A percentile compares a stretch with the other conserved stretches of the same genome.
These are phyloP conservation scores for Camarhynchus parvulus DNA, from an alignment of 2,113 vertebrate species.

Conservation along the genomic window DNA sequence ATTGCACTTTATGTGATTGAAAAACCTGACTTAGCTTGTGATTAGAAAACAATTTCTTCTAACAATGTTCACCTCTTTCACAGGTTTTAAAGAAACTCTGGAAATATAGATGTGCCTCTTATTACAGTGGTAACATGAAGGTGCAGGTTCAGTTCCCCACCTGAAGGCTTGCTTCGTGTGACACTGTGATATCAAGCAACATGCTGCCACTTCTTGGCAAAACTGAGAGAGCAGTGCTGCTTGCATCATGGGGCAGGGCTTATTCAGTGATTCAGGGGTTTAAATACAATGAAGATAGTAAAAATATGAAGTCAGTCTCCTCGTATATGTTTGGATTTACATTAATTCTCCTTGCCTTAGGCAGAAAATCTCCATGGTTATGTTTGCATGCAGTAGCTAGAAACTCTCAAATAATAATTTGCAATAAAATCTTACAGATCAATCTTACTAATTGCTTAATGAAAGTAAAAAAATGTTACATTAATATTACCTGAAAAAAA, in stretches of 20 bases:
- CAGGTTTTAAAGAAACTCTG: background rate
- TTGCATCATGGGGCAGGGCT: background rate
- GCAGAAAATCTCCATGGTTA: background rate
- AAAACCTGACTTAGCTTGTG: background rate
- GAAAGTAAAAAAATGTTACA: background rate
- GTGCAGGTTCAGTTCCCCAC: background rate
- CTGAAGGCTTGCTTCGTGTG: background rate
- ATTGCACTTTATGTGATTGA: background rate
- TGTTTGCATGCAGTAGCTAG: background rate
- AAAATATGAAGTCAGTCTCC: background rate
- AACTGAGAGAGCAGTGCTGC: background rate
- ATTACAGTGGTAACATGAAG: background rate
- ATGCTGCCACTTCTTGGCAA: background rate
- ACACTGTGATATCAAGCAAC: background rate
- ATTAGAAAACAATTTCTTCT: background rate
- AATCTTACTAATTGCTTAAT: background rate
- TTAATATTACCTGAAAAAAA: background rate
- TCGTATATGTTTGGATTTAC: background rate
- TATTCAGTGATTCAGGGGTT: background rate
- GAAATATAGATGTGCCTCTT: background rate
- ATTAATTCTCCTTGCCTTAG: background rate
- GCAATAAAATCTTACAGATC: background rate
- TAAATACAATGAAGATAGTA: background rate
- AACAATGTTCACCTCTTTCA: background rate
- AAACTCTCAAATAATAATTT: background rate